Percentiles rank a stretch among this genome's conserved stretches.
These are phyloP conservation scores for Amphilophus citrinellus DNA, from an alignment of 2,113 vertebrate genomes.

Conservation along the genomic window DNA sequence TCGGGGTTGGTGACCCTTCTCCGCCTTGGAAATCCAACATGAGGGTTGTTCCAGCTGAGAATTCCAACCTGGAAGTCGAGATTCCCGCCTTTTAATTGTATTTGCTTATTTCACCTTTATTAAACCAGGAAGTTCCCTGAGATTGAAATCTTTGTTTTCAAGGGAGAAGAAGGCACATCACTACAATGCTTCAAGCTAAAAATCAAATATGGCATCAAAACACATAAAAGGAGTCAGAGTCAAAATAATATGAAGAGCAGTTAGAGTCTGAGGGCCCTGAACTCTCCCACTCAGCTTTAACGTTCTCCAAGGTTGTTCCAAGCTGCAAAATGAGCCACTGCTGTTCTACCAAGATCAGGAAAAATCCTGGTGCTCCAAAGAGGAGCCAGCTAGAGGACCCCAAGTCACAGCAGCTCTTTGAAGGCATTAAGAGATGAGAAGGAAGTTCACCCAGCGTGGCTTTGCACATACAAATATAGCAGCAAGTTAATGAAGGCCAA, in stretches of 20 bases:
- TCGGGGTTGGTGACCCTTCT: background rate
- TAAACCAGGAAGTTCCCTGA: background rate
- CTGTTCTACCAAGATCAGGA: background rate
- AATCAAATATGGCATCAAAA: background rate
- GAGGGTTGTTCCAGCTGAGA: background rate
- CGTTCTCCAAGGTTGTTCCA: background rate
- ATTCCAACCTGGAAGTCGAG: background rate
- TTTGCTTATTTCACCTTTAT: background rate
- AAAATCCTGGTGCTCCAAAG: background rate
- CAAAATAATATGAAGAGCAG: background rate
- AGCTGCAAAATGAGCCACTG: background rate
- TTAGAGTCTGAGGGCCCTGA: background rate
- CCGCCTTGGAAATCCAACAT: background rate
- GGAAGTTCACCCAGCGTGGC: background rate
- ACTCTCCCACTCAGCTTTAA: fast-evolving
- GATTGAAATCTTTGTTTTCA: background rate
- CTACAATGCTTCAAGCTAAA: background rate
- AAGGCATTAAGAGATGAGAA: background rate
- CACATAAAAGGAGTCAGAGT: background rate
- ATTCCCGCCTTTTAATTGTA: background rate
- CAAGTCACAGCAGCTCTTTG: fast-evolving
- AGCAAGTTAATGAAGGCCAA: background rate
- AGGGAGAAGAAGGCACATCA: fast-evolving
- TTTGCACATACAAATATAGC: background rate
- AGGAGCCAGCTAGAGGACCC: background rate